Percentiles rank a stretch among this genome's conserved stretches.
These are phyloP conservation scores for Neostethus bicornis DNA, from an alignment of 2,797 vertebrate genomes.

Conservation along the genomic window DNA sequence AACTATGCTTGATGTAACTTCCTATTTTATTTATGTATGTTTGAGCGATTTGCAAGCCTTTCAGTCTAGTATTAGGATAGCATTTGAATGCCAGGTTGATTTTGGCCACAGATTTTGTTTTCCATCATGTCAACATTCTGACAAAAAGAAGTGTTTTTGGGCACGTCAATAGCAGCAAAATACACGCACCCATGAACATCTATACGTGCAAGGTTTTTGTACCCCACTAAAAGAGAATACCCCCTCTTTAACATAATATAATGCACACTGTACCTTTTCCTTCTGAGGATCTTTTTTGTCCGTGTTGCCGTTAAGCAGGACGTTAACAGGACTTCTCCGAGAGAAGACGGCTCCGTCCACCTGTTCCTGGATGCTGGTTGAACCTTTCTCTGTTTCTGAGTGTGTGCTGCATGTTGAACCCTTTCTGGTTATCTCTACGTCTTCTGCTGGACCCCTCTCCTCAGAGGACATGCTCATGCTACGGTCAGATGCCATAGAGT, in stretches of 20 bases:
- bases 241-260: slow-evolving; percentile 2
- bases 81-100: too few relatives aligned
- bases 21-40: too few relatives aligned
- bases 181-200: too few relatives aligned
- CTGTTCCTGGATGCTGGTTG: slow-evolving; percentile 42
- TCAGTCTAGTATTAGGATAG: too few relatives aligned
- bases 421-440: slow-evolving; percentile 40
- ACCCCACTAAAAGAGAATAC: too few relatives aligned
- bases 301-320: slow-evolving; percentile 45
- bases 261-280: slow-evolving; percentile 57
- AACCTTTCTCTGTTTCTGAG: slow-evolving; percentile 63
- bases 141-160: too few relatives aligned
- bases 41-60: too few relatives aligned
- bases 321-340: slow-evolving; percentile 35
- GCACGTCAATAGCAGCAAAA: too few relatives aligned
- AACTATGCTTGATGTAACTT: too few relatives aligned
- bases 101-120: too few relatives aligned
- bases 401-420: slow-evolving; percentile 66
- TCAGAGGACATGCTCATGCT: slow-evolving; percentile 56
- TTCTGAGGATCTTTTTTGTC: slow-evolving; percentile 41
- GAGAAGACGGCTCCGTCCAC: slow-evolving; percentile 65
- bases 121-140: too few relatives aligned
- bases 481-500: slow-evolving; percentile 66
- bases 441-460: slow-evolving; percentile 41
- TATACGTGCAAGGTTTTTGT: too few relatives aligned